Evolutionary conservation across 1,140 invertebrate species (phyloP), one percentile per base, ranked within the genome.

Genomic region (Thaumatotibia leucotreta): DNA sequence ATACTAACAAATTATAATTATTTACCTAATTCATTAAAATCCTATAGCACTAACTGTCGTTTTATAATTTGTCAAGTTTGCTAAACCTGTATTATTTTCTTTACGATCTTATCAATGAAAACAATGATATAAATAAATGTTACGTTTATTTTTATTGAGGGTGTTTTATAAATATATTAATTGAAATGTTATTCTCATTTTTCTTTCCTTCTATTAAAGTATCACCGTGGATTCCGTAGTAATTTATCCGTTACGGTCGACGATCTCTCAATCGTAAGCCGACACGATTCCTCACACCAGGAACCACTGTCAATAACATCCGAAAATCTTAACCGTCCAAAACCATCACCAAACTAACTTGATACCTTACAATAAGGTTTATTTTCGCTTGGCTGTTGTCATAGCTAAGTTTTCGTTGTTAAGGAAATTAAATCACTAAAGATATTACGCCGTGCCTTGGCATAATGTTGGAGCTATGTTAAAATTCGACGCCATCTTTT

Each of bases 341-440:
- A 9, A 27, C 23, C 9, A 4, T 4, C 6, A 58, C 27, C 23
- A 4, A 4, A 4, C 23, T 14, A n/a, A 9, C 20, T 4, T 58
- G 17, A 3, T 6, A 8, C 14, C 3, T 14, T n/a, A 9, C 6
- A n/a, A 14, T 27, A 27, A 14, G 52, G 24, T 27, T 27, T 27
- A 6, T 8, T 58, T 58, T 31, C 1, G 23, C n/a, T 27, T 4
- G 8, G 4, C 0, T 2, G 11, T 3, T 11, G 4, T 1, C 0
- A n/a, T 11, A 58, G 52, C 11, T 58, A 58, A 58, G 52, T 58
- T 58, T 58, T 11, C 24, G 52, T 58, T 58, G 52, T 27, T 58
- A 58, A 58, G 52, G 52, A 58, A 58, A 58, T 58, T 58, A 58
- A 58, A 58, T 58, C 52, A 58, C 52, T 58, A 58, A 58, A 58